phyloP scores from a whole-genome alignment of 2,113 vertebrate species.

The Festucalex cinctus region DNA sequence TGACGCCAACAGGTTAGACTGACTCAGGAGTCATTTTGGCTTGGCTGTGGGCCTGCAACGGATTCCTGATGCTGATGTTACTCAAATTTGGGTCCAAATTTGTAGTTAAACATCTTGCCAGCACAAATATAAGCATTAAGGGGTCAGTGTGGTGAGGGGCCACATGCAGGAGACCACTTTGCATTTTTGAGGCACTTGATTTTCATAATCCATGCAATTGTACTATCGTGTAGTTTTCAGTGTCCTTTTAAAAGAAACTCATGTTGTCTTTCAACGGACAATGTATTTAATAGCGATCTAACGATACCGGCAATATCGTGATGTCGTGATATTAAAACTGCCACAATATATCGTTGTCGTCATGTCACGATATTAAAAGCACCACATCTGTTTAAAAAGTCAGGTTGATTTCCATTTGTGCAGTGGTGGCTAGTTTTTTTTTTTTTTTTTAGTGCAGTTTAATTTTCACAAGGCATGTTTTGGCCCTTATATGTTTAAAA shows the following conservation, averaged over 20 bases:
- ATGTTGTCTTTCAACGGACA: constrained; percentile 8
- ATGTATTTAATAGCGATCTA: too few species aligned
- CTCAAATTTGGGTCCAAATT: not conserved
- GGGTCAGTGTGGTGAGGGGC: not conserved
- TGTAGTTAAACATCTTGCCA: not conserved
- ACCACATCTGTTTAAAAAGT: too few species aligned
- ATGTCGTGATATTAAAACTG: too few species aligned
- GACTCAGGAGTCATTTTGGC: constrained; percentile 26
- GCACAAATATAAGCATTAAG: not conserved
- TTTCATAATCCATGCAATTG: not conserved
- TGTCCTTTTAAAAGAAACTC: constrained; percentile 14
- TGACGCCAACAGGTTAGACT: constrained; percentile 42
- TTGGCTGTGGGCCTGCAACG: constrained; percentile 4
- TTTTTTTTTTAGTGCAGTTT: too few species aligned
- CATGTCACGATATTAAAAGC: too few species aligned
- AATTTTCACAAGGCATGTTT: too few species aligned
- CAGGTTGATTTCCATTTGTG: too few species aligned
- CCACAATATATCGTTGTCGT: too few species aligned
- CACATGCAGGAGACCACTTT: not conserved
- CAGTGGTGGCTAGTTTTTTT: too few species aligned
- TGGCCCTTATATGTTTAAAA: too few species aligned
- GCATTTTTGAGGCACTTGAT: not conserved
- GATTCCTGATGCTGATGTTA: constrained; percentile 12
- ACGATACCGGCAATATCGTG: too few species aligned
- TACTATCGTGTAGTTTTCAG: not conserved